Conservation (phyloP, 2,113 vertebrate genomes). For the Orthonyx spaldingii region DNA sequence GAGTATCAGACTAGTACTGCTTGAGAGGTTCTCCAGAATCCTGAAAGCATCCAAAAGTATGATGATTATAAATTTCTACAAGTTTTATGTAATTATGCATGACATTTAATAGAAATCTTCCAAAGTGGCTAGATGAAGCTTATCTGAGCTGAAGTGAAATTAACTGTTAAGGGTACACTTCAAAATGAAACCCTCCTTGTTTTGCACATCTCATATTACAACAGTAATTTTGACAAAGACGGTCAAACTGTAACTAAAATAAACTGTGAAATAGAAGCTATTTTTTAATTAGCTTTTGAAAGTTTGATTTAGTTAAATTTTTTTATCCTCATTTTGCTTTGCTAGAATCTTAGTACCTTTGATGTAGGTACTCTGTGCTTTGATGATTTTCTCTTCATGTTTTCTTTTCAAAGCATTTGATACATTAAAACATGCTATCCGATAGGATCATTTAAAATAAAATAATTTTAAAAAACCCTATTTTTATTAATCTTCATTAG, state of each 20-base stretch:
- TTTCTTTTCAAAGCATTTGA: neutral
- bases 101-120: slow-evolving; percentile 69
- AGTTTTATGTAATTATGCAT: slow-evolving; percentile 70
- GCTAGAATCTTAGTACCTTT: neutral
- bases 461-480: no score
- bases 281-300: neutral
- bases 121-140: slow-evolving; percentile 54
- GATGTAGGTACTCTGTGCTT: neutral
- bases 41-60: slow-evolving; percentile 61
- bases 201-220: neutral
- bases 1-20: slow-evolving; percentile 55
- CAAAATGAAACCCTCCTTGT: slow-evolving; percentile 1
- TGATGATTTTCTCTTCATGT: neutral
- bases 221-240: slow-evolving; percentile 27
- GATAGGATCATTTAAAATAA: neutral
- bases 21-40: slow-evolving; percentile 67
- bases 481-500: neutral
- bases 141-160: slow-evolving; percentile 53
- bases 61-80: slow-evolving; percentile 66
- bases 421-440: neutral
- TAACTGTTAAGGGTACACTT: slow-evolving; percentile 48
- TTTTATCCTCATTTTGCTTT: neutral
- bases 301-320: neutral
- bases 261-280: neutral
- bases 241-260: neutral